Evolutionary conservation across 2,797 vertebrate genomes (phyloP).

Genomic region (Gobionotothen gibberifrons): DNA sequence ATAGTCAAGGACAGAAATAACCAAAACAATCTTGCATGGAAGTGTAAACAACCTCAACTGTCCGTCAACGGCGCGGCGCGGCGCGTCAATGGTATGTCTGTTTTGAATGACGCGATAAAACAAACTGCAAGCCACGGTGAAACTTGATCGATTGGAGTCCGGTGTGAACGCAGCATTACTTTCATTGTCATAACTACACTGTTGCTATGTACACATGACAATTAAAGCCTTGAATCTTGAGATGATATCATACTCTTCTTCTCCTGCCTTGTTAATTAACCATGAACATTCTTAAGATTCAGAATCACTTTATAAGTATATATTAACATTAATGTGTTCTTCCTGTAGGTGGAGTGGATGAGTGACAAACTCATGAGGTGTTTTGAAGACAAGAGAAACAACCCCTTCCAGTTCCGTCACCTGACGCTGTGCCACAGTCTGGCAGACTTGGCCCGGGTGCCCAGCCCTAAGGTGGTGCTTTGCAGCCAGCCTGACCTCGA

Average conservation of each 20-base stretch:
- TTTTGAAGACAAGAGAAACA: constrained; percentile 99
- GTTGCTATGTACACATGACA: no score
- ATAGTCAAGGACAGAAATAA: no score
- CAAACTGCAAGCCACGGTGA: no score
- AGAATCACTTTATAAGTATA: background rate
- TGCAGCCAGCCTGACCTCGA: constrained; percentile 98
- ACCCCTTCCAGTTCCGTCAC: constrained; percentile 98
- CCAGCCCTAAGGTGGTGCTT: constrained; percentile 97
- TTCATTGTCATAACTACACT: no score
- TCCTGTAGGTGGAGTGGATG: constrained; percentile 97
- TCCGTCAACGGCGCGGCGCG: no score
- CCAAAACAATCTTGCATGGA: no score
- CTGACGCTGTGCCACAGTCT: constrained; percentile 95
- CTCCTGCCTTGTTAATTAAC: background rate
- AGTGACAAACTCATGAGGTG: constrained; percentile 99
- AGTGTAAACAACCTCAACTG: no score
- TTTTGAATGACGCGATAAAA: no score
- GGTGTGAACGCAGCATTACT: no score
- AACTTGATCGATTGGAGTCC: no score
- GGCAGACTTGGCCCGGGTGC: constrained; percentile 94
- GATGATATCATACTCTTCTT: background rate
- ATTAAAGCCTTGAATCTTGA: background rate
- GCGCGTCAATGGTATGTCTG: no score
- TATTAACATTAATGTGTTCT: constrained; percentile 2
- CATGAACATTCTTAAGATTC: background rate